Evolutionary conservation across 2,888 invertebrate species (phyloP), one percentile per base, ranked within the genome.

Genomic region (Erpobdella octoculata): DNA sequence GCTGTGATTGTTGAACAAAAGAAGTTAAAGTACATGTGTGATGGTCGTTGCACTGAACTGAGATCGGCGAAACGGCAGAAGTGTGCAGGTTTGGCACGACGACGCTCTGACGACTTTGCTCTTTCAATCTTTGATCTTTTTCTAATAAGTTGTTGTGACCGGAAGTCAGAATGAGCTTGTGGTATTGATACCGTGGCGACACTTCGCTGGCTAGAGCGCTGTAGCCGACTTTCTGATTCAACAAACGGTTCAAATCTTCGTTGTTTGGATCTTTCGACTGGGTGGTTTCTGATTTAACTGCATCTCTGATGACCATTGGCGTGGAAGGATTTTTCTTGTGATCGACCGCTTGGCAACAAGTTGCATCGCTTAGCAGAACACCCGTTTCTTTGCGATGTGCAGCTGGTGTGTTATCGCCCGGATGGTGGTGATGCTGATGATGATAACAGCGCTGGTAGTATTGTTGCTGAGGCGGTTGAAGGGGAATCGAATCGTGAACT

Each of bases 231-330:
- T 53, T 53, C 28, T 53, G 53, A 53, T 28, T 53, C 5, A 8
- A 8, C 21, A 53, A 53, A 28, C 21, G 53, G 28, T 53, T 28
- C 53, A 53, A 53, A 28, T 53, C 53, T 53, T 53, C 53, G 18
- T 25, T 21, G 28, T 25, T 28, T n/a, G 53, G 21, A 25, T 53
- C 53, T 28, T 53, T 53, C 53, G 53, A 53, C 8, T 53, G 53
- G 8, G 21, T 25, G 8, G 21, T 21, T 8, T 21, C 15, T 28
- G 53, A 21, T 53, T 53, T 53, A 28, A 53, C 53, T 21, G 53
- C 53, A 53, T 53, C 53, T 53, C 53, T 53, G 12, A 53, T 53
- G 21, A 53, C 53, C 53, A 53, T 53, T 2, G 53, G 53, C 6
- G 53, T 53, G 53, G 53, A 53, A 53, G 53, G 53, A 28, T 53